Evolutionary conservation across 2,113 vertebrate species (phyloP).

Genomic region (Turnix velox): DNA sequence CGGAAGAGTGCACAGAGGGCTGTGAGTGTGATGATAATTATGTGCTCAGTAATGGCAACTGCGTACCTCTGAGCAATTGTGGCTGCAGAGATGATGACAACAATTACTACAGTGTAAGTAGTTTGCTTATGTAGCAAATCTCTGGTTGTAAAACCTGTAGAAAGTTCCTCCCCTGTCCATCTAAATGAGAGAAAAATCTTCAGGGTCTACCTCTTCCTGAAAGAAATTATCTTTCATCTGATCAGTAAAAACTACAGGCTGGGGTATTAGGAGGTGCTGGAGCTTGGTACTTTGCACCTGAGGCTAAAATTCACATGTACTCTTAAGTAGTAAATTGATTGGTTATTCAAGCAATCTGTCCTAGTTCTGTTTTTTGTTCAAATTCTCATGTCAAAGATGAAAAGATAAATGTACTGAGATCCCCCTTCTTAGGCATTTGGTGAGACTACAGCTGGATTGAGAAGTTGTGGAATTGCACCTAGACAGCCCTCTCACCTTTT

Average conservation of each 20-base stretch:
- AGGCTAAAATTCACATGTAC: neutral
- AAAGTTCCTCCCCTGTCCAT: neutral
- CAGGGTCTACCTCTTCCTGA: neutral
- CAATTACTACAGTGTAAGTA: constrained; percentile 72
- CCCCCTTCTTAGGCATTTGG: neutral
- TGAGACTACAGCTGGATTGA: neutral
- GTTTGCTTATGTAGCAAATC: neutral
- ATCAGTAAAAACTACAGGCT: neutral
- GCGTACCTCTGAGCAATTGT: constrained; percentile 77
- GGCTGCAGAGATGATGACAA: constrained; percentile 79
- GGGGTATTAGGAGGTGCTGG: neutral
- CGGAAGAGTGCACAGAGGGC: constrained; percentile 69
- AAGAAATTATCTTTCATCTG: neutral
- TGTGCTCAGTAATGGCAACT: constrained; percentile 67
- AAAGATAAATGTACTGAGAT: neutral
- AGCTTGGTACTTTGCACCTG: neutral
- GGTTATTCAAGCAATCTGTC: neutral
- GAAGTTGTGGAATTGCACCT: neutral
- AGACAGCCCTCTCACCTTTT: neutral
- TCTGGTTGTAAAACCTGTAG: neutral
- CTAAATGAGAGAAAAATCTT: neutral
- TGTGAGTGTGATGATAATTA: constrained; percentile 79
- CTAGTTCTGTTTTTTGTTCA: neutral
- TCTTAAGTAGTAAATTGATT: neutral
- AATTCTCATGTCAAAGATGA: neutral